These are phyloP conservation scores for Polyploca ridens DNA, from an alignment of 2,888 invertebrate genomes.

Conservation along the genomic window DNA sequence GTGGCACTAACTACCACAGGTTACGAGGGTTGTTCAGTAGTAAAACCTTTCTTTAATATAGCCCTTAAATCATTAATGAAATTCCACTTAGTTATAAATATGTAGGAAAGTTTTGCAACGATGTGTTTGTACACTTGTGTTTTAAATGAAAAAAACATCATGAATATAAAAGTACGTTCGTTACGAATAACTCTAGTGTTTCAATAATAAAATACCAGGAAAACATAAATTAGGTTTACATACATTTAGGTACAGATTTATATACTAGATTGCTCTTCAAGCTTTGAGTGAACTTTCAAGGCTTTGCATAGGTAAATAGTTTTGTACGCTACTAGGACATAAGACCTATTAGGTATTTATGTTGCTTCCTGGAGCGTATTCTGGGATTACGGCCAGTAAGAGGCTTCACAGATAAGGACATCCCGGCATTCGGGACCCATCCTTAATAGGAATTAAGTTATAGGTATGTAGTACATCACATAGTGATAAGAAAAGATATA, in stretches of 20 bases:
- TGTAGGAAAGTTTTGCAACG: too few relatives aligned
- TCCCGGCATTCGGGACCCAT: constrained; percentile 2
- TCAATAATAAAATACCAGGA: neutral
- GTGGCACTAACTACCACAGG: constrained; percentile 3
- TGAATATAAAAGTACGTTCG: too few relatives aligned
- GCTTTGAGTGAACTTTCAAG: neutral
- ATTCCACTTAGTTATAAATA: neutral
- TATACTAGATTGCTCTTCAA: neutral
- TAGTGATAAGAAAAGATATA: neutral
- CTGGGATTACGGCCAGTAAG: constrained; percentile 13
- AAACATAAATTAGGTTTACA: neutral
- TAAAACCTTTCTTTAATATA: constrained; percentile 18
- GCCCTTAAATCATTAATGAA: constrained; percentile 17
- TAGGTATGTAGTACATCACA: neutral
- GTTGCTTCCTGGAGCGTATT: constrained; percentile 11
- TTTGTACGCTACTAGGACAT: constrained; percentile 13
- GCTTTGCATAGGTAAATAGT: neutral
- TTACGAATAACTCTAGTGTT: too few relatives aligned
- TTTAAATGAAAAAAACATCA: too few relatives aligned
- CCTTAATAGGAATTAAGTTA: constrained; percentile 13
- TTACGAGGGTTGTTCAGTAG: constrained; percentile 19
- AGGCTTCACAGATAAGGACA: neutral
- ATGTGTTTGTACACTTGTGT: too few relatives aligned
- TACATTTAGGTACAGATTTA: neutral
- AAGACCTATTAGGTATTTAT: constrained; percentile 15